phyloP scores from a whole-genome alignment of 2,113 vertebrate genomes.

The Lophius piscatorius region DNA sequence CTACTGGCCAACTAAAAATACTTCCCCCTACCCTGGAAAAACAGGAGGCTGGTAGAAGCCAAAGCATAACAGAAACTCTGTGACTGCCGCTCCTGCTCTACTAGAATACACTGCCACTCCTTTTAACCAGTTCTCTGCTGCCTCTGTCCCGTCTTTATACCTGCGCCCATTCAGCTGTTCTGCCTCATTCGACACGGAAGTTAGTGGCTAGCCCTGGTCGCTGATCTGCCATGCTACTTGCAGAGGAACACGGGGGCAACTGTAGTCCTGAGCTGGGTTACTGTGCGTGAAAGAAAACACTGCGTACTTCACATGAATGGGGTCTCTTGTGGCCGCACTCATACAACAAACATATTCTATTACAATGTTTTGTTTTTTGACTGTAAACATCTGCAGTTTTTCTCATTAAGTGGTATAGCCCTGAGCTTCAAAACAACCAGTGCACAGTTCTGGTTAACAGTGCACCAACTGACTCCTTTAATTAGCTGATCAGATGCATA shows the following conservation, averaged over 20 bases:
- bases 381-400: conserved; percentile 48
- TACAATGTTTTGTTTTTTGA: conserved; percentile 71
- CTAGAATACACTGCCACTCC: conserved; percentile 63
- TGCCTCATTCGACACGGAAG: conserved; percentile 54
- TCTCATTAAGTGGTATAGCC: conserved; percentile 60
- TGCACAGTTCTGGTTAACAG: conserved; percentile 67
- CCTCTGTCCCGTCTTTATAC: conserved; percentile 58
- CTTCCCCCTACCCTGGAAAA: conserved; percentile 67
- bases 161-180: conserved; percentile 43
- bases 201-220: conserved; percentile 42
- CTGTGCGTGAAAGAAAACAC: conserved; percentile 67
- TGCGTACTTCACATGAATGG: conserved; percentile 60
- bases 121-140: conserved; percentile 56
- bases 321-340: conserved; percentile 60
- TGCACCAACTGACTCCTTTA: conserved; percentile 59
- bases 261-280: conserved; percentile 58
- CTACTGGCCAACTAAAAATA: conserved; percentile 79
- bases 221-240: conserved; percentile 38
- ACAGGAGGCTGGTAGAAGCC: conserved; percentile 74
- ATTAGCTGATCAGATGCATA: conserved; percentile 75
- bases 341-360: conserved; percentile 75
- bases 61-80: conserved; percentile 74
- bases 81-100: conserved; percentile 57
- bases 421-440: conserved; percentile 63
- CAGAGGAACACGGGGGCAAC: conserved; percentile 64